Evolutionary conservation across 2,888 invertebrate genomes (phyloP), one percentile per base, ranked within the genome.

Genomic region (Heliothis peltigera): DNA sequence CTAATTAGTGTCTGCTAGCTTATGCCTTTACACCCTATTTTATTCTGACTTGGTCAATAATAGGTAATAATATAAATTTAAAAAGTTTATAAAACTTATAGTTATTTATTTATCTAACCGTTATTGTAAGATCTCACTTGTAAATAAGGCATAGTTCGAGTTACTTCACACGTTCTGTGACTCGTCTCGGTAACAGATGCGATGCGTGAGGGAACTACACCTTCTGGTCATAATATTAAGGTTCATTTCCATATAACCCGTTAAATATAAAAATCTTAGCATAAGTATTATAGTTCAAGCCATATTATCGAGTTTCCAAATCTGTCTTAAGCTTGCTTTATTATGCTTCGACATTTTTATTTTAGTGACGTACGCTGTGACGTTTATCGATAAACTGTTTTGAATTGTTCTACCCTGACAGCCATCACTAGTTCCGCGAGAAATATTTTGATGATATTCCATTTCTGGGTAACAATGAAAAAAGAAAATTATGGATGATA

Each of bases 51-150:
- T 89, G 89, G 89, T 91, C 90, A 88, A 85, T 84, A 76, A 81
- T 85, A 84, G 80, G 73, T 73, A 72, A 39, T 81, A 82, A 81
- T 82, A 78, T 77, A 77, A 79, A 71, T 77, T 84, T 84, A 77
- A 83, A 85, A 86, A 91, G 90, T 93, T 92, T 92, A 84, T 87
- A 82, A 91, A 91, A 91, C 91, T 90, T 90, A 75, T 87, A 88
- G 84, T 79, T 82, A 75, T 79, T 75, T 84, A 84, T 78, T 82
- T 85, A 86, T 83, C 69, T 89, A 87, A 84, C 81, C 84, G 78
- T 74, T 85, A 78, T 83, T 78, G 57, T 90, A 91, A 89, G 92
- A 92, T 93, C 92, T 94, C 93, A 92, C 87, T 91, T 92, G 90
- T 93, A 92, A 88, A 91, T 91, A 92, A 86, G 78, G 84, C 82